A percentile compares a stretch with the other conserved stretches of the same genome.
Evolutionary conservation across 2,797 vertebrate species (phyloP).

Genomic region (Psittacula derbiana): DNA sequence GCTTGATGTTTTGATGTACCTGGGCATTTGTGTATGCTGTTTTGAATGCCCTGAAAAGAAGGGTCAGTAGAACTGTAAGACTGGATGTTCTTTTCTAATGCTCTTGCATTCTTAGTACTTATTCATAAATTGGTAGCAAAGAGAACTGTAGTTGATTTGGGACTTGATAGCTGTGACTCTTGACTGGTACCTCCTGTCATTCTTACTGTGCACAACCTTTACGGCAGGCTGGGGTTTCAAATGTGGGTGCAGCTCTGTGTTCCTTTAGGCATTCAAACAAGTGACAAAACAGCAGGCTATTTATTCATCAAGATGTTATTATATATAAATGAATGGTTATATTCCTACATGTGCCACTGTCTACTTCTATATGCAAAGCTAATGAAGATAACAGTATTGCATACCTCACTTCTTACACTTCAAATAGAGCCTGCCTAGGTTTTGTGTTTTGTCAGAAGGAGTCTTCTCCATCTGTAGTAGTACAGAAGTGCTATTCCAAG

Average conservation of each 20-base stretch:
- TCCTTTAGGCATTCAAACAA: background rate
- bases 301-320: background rate
- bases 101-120: background rate
- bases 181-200: background rate
- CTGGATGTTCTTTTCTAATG: background rate
- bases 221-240: background rate
- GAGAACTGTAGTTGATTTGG: background rate
- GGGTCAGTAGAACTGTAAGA: background rate
- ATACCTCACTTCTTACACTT: background rate
- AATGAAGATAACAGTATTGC: background rate
- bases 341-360: background rate
- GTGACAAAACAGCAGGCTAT: background rate
- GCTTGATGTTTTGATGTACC: background rate
- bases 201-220: background rate
- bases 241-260: background rate
- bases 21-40: background rate
- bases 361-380: background rate
- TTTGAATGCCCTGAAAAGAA: background rate
- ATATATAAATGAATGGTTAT: background rate
- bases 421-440: background rate
- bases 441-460: background rate
- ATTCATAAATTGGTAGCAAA: background rate
- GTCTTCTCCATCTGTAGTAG: background rate
- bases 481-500: background rate
- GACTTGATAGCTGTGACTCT: background rate